Evolutionary conservation across 64 coral and sea anemone species (phyloP).

Genomic region (Pocillopora verrucosa): DNA sequence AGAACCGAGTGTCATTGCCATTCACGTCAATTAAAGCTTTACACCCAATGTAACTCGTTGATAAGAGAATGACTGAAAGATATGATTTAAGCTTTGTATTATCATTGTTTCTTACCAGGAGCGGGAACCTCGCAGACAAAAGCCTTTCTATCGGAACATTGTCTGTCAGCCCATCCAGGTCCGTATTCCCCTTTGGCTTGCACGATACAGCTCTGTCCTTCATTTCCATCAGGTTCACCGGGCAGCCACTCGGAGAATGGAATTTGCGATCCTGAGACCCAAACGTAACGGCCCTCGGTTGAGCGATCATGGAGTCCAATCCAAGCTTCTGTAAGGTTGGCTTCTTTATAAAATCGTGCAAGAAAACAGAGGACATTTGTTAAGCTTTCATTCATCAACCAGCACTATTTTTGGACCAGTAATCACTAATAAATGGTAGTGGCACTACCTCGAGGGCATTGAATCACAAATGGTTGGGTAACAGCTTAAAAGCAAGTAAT

Average conservation of each 20-base stretch:
- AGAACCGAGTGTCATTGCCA: no score
- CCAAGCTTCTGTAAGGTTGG: conserved; percentile 49
- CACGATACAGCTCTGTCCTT: conserved; percentile 48
- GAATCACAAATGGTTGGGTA: no score
- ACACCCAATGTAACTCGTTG: no score
- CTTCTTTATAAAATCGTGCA: not conserved
- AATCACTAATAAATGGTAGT: no score
- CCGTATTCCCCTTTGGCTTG: conserved; percentile 1
- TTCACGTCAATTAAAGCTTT: no score
- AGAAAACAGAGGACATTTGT: not conserved
- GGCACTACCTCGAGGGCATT: no score
- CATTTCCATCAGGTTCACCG: conserved; percentile 38
- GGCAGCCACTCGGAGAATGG: conserved; percentile 46
- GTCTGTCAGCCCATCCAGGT: conserved; percentile 52
- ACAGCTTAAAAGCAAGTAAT: no score
- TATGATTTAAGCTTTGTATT: no score
- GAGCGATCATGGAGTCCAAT: conserved; percentile 50
- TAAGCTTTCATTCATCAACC: not conserved
- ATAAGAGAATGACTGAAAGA: no score
- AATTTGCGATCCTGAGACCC: conserved; percentile 35
- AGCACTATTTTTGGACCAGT: not conserved
- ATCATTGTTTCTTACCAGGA: conserved; percentile 15
- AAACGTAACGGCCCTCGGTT: conserved; percentile 44
- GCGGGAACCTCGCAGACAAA: conserved; percentile 36
- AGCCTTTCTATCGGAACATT: conserved; percentile 24